Evolutionary conservation across 2,888 invertebrate species (phyloP), one percentile per base, ranked within the genome.

Genomic region (Osmoderma eremita): DNA sequence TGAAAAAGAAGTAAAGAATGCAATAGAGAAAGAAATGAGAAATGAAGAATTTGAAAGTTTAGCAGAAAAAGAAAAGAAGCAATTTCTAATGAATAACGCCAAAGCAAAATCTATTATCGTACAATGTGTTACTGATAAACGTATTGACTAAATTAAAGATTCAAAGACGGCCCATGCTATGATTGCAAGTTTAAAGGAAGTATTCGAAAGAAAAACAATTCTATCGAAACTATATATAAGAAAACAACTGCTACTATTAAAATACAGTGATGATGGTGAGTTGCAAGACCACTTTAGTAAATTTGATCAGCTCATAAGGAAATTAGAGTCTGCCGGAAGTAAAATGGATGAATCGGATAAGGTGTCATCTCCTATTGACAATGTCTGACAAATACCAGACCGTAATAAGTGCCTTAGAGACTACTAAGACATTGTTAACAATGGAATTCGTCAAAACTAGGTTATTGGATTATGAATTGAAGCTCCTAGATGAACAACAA

Each of bases 361-460:
- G 50, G 63, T 73, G 3, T 75, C 71, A 75, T 62, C 58, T 74
- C 17, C 50, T 75, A 53, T 45, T 73, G 36, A 63, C 72, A n/a
- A 45, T 75, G 20, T 67, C 67, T 53, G 69, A 72, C 22, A 58
- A 63, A 6, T 75, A 69, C 63, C 68, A 74, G n/a, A 30, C 66
- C n/a, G 72, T 76, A 12, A 73, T 74, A 18, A 75, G 72, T 18
- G 73, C 72, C 3, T 66, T 75, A 30, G 73, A 76, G 69, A 75
- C 73, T 13, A 42, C 72, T 38, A 70, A 67, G 42, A 64, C 41
- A n/a, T 17, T 51, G 12, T 49, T 75, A 10, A 71, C 69, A 4
- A 67, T 75, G 65, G 73, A 75, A 12, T 75, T 74, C 69, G 73
- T 74, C 1, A 75, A 75, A 45, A 58, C 67, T 48, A 64, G 71